Percentiles rank a stretch among this genome's conserved stretches.
Evolutionary conservation across 2,113 vertebrate genomes (phyloP).

Genomic region (Mesocricetus auratus): DNA sequence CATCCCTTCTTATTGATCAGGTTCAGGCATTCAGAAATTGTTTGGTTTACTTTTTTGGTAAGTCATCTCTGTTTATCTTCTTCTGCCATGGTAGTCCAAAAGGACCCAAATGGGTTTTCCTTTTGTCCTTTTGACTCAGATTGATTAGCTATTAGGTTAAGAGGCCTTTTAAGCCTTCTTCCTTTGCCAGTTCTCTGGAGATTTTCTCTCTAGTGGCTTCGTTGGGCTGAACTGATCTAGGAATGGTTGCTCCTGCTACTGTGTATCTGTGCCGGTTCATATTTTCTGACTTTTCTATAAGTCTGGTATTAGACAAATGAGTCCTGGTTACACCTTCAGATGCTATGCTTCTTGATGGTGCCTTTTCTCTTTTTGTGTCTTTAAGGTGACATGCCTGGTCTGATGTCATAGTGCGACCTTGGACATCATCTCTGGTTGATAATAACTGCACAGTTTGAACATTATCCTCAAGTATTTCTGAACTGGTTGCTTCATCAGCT

Average conservation of each 20-base stretch:
- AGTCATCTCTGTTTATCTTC: slow-evolving; percentile 84
- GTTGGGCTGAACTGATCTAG: slow-evolving; percentile 80
- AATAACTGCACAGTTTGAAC: slow-evolving; percentile 36
- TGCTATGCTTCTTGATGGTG: background rate
- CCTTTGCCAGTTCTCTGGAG: slow-evolving; percentile 90
- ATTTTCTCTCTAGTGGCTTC: slow-evolving; percentile 89
- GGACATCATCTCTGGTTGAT: slow-evolving; percentile 72
- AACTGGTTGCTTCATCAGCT: slow-evolving; percentile 65
- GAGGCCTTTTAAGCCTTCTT: slow-evolving; percentile 88
- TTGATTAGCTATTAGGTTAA: background rate
- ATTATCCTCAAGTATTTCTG: slow-evolving; percentile 58
- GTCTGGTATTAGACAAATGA: slow-evolving; percentile 38
- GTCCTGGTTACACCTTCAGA: slow-evolving; percentile 52
- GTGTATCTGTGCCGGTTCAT: slow-evolving; percentile 50
- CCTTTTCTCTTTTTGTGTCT: slow-evolving; percentile 76
- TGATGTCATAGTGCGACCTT: slow-evolving; percentile 79
- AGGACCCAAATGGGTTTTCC: slow-evolving; percentile 72
- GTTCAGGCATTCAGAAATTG: slow-evolving; percentile 84
- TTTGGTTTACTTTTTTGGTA: slow-evolving; percentile 83
- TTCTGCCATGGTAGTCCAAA: slow-evolving; percentile 84
- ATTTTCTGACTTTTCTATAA: background rate
- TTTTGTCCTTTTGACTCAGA: slow-evolving; percentile 59
- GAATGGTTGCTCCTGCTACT: slow-evolving; percentile 49
- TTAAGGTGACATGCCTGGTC: slow-evolving; percentile 86
- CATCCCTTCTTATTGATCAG: slow-evolving; percentile 87